Percentiles rank a stretch among this genome's conserved stretches.
Conservation (phyloP, 1,140 invertebrate species). For the Leptopilina boulardi region DNA sequence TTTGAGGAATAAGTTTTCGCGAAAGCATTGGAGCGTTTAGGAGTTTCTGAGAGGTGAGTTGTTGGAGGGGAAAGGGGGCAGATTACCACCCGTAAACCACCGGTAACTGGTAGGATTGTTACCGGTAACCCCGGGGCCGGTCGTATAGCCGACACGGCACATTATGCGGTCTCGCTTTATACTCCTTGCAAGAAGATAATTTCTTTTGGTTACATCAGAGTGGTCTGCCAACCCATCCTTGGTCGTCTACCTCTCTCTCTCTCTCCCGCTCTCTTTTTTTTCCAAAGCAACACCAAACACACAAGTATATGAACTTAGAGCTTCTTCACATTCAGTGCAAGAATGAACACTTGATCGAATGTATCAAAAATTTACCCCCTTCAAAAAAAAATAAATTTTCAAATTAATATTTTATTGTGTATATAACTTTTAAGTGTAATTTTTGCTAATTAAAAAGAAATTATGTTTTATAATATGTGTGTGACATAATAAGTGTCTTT, state of each 20-base stretch:
- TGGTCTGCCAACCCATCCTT: slow-evolving; percentile 72
- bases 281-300: slow-evolving; percentile 46
- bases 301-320: slow-evolving; percentile 63
- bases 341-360: slow-evolving; percentile 57
- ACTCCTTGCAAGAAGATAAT: slow-evolving; percentile 63
- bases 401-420: no score
- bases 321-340: slow-evolving; percentile 64
- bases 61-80: neutral
- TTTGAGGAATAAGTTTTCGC: neutral
- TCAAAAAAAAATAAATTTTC: no score
- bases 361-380: slow-evolving; percentile 28
- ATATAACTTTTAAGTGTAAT: no score
- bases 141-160: slow-evolving; percentile 40
- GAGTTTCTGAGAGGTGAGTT: neutral
- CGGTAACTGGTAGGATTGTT: slow-evolving; percentile 33
- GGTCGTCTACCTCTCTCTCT: slow-evolving; percentile 61
- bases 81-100: slow-evolving; percentile 32
- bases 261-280: slow-evolving; percentile 62
- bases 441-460: no score
- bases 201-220: slow-evolving; percentile 73
- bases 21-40: neutral
- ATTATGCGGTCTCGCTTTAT: slow-evolving; percentile 63
- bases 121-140: slow-evolving; percentile 46
- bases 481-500: no score
- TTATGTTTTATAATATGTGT: no score